Base-by-base conservation (phyloP, 2,113 vertebrate species). In the Tychaedon coryphoeus region DNA sequence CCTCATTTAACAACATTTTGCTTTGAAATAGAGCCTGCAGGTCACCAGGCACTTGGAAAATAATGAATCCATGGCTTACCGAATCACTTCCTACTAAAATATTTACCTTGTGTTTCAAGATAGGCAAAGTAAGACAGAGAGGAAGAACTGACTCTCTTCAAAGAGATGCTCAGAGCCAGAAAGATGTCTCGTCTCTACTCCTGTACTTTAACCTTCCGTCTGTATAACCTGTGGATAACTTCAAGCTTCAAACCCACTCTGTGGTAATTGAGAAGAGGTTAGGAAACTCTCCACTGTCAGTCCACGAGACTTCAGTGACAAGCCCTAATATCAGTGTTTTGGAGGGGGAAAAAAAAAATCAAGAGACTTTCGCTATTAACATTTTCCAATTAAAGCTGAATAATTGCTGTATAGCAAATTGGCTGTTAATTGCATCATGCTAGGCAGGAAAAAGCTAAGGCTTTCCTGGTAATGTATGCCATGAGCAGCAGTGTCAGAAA, bases 101-200 rank as follows among this genome's bases (percentile, higher is more conserved):
- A 96, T 94, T 96, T 96, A 95, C 90, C 56, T 77, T 83, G 75
- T n/a, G 43, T 77, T 93, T 95, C 84, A 93, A 79, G 87, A 71
- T 33, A 92, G 78, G 92, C 75, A 90, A 95, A 95, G 42, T 66
- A 91, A 92, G 80, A 86, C 15, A n/a, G 50, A 86, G 91, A 96
- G 40, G 56, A 95, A 88, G 64, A 95, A 64, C 43, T 36, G 71
- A 70, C n/a, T 92, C 82, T 86, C 93, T 93, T 93, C 93, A 96
- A 94, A 96, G 56, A 64, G 70, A 82, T 19, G 48, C 71, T 90
- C 60, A 71, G 90, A 93, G 90, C 60, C 79, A 88, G 81, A 76
- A 62, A 74, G 86, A 94, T 2, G 6, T 80, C 67, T 93, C 71
- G 56, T 88, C 92, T 95, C 88, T 88, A 53, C 72, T 69, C 74